Percentiles rank a stretch among this genome's conserved stretches.
Evolutionary conservation across 2,797 vertebrate species (phyloP).

Genomic region (Diceros bicornis): DNA sequence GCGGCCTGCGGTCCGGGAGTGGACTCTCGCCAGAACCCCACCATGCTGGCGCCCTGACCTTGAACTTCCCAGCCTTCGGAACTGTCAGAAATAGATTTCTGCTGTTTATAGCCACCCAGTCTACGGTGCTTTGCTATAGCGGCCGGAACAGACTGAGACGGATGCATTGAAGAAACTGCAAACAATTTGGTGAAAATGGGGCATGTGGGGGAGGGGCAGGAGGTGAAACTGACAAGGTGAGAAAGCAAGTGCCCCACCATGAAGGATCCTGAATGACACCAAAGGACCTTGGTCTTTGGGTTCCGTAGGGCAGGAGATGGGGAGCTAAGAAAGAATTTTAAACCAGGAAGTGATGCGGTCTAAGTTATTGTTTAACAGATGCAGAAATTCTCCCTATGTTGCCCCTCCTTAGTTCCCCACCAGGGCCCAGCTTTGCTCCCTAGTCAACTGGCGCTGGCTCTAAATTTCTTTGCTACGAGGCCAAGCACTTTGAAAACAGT

Average conservation of each 20-base stretch:
- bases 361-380: background rate
- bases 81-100: background rate
- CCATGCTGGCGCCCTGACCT: background rate
- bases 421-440: background rate
- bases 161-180: background rate
- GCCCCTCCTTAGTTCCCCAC: background rate
- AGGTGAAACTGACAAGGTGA: background rate
- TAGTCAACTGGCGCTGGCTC: background rate
- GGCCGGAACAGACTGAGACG: background rate
- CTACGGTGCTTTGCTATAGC: background rate
- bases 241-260: accelerated
- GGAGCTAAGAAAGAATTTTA: background rate
- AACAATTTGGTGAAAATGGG: background rate
- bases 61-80: background rate
- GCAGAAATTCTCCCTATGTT: background rate
- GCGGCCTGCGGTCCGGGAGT: background rate
- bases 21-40: too few relatives aligned
- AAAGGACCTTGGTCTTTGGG: background rate
- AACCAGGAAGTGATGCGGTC: background rate
- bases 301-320: background rate
- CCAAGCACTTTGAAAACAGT: conserved; percentile 76
- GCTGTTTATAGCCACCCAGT: background rate
- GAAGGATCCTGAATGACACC: background rate
- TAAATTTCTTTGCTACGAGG: conserved; percentile 68
- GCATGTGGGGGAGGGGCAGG: accelerated